Percentiles rank a stretch among this genome's conserved stretches.
Conservation (phyloP, 2,888 invertebrate genomes). For the Aspidiotus destructor region DNA sequence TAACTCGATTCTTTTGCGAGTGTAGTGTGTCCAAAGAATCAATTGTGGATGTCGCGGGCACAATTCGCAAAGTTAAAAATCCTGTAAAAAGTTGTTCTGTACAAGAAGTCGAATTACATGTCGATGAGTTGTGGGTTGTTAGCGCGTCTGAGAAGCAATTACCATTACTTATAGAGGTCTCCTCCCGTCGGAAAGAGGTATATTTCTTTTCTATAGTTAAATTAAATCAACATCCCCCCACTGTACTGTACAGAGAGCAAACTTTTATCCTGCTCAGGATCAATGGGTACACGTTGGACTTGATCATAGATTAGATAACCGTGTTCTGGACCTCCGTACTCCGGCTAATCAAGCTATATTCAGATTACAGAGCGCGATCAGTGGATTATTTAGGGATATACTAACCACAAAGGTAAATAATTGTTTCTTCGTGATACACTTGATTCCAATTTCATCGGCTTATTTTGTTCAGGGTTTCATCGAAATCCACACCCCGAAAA, state of each 20-base stretch:
- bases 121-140: constrained; percentile 68
- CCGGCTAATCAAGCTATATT: constrained; percentile 96
- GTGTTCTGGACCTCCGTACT: constrained; percentile 82
- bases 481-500: constrained; percentile 97
- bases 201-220: too few species aligned
- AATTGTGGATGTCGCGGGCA: constrained; percentile 81
- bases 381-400: constrained; percentile 76
- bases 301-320: constrained; percentile 62
- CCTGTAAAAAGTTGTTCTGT: constrained; percentile 82
- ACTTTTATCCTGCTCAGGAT: too few species aligned
- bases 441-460: background rate
- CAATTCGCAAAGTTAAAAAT: constrained; percentile 60
- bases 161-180: constrained; percentile 94
- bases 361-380: constrained; percentile 82
- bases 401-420: constrained; percentile 48
- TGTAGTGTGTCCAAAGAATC: constrained; percentile 85
- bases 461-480: constrained; percentile 56
- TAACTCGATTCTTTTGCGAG: too few species aligned
- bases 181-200: constrained; percentile 58
- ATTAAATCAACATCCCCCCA: too few species aligned
- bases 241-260: too few species aligned
- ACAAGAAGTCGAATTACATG: constrained; percentile 71
- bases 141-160: constrained; percentile 75
- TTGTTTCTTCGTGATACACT: too few species aligned
- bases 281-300: background rate